Evolutionary conservation across 2,888 invertebrate species (phyloP).

Genomic region (Entomobrya multifasciata): DNA sequence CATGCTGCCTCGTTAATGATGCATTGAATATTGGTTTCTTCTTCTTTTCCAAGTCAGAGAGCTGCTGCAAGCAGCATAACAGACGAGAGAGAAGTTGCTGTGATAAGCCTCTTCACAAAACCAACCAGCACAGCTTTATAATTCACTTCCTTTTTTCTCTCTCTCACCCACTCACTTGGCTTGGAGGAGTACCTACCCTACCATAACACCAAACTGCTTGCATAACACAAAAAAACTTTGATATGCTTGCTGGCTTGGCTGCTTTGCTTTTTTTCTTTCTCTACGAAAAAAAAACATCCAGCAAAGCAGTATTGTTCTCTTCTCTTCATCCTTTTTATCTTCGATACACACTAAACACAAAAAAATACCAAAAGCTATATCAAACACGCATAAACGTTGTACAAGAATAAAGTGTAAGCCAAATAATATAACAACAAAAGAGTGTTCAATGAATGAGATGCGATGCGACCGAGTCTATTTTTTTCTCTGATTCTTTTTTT

Average conservation of each 20-base stretch:
- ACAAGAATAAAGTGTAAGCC: background rate
- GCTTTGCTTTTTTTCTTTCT: background rate
- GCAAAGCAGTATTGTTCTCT: background rate
- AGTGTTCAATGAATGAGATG: too few relatives aligned
- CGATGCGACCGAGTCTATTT: too few relatives aligned
- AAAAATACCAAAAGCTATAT: too few relatives aligned
- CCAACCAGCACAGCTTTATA: background rate
- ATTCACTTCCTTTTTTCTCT: background rate
- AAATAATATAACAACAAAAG: background rate
- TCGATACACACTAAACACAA: too few relatives aligned
- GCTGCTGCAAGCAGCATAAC: background rate
- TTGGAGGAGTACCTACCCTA: background rate
- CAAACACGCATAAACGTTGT: background rate
- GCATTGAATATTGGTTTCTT: slow-evolving; percentile 23
- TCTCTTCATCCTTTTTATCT: background rate
- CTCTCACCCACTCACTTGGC: background rate
- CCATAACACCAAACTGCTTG: slow-evolving; percentile 7
- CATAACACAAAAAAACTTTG: background rate
- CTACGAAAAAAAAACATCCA: too few relatives aligned
- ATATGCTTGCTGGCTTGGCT: background rate
- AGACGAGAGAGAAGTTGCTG: background rate
- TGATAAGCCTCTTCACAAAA: background rate
- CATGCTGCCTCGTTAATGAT: slow-evolving; percentile 19
- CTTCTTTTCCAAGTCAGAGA: background rate
- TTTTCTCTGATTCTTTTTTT: background rate